Conservation (phyloP, 2,113 vertebrate species). For the Cephalopholis sonnerati region DNA sequence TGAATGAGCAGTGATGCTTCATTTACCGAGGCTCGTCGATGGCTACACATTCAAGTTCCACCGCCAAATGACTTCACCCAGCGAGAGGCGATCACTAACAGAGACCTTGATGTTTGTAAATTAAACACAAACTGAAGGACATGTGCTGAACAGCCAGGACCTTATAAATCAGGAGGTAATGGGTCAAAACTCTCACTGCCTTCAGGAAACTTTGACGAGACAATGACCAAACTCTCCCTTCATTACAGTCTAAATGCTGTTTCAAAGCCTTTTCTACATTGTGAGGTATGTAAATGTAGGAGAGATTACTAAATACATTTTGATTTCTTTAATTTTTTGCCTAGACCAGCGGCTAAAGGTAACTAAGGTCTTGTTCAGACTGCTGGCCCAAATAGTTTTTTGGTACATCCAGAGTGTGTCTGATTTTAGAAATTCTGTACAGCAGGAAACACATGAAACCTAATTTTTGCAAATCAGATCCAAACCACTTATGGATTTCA, state of each 20-base stretch:
- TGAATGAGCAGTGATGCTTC: constrained; percentile 43
- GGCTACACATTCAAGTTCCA: constrained; percentile 29
- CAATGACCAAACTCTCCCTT: background rate
- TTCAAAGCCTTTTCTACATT: background rate
- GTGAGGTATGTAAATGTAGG: background rate
- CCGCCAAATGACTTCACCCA: constrained; percentile 44
- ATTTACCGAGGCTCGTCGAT: constrained; percentile 43
- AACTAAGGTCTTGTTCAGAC: too few species aligned
- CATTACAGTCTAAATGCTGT: too few species aligned
- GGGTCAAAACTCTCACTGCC: background rate
- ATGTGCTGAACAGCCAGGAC: background rate
- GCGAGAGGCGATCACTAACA: constrained; percentile 8
- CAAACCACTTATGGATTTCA: too few species aligned
- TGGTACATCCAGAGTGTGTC: too few species aligned
- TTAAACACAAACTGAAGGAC: constrained; percentile 19
- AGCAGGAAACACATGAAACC: too few species aligned
- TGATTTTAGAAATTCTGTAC: too few species aligned
- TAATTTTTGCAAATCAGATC: too few species aligned
- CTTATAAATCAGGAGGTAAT: background rate
- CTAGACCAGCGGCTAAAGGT: too few species aligned
- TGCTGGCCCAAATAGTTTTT: too few species aligned
- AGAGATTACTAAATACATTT: background rate
- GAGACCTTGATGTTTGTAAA: background rate
- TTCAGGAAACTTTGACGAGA: background rate
- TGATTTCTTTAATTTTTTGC: background rate